Evolutionary conservation across 2,888 invertebrate genomes (phyloP).

Genomic region (Nomada ruficornis): DNA sequence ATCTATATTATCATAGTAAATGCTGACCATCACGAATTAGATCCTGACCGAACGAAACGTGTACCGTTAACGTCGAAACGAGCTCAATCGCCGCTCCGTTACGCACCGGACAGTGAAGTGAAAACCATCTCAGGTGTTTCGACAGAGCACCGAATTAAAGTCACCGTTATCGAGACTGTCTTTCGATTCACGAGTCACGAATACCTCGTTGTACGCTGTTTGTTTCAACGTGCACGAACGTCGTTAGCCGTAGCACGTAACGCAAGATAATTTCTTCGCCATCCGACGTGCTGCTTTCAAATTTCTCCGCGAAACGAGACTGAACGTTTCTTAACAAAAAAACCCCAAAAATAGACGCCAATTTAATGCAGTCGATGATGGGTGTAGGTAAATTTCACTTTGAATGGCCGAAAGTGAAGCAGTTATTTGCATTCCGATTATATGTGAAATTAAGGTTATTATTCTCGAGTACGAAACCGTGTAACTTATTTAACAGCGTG

Average conservation of each 20-base stretch:
- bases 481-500: background rate
- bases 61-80: conserved; percentile 22
- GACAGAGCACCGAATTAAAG: conserved; percentile 43
- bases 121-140: conserved; percentile 44
- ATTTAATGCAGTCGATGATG: background rate
- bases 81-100: conserved; percentile 30
- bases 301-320: background rate
- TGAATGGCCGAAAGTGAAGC: background rate
- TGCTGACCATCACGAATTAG: background rate
- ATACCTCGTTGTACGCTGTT: background rate
- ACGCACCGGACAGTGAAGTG: conserved; percentile 34
- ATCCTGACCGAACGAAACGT: conserved; percentile 11
- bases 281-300: conserved; percentile 4
- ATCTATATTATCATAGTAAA: too few relatives aligned
- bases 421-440: too few relatives aligned
- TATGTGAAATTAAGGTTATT: background rate
- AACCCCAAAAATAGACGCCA: background rate
- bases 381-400: background rate
- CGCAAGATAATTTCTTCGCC: conserved; percentile 13
- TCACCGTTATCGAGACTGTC: conserved; percentile 46
- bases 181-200: conserved; percentile 32
- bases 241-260: conserved; percentile 31
- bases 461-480: background rate
- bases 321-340: background rate
- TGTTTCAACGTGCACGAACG: conserved; percentile 28